phyloP scores from a whole-genome alignment of 2,888 invertebrate genomes.

The Drosophila imparisetae region DNA sequence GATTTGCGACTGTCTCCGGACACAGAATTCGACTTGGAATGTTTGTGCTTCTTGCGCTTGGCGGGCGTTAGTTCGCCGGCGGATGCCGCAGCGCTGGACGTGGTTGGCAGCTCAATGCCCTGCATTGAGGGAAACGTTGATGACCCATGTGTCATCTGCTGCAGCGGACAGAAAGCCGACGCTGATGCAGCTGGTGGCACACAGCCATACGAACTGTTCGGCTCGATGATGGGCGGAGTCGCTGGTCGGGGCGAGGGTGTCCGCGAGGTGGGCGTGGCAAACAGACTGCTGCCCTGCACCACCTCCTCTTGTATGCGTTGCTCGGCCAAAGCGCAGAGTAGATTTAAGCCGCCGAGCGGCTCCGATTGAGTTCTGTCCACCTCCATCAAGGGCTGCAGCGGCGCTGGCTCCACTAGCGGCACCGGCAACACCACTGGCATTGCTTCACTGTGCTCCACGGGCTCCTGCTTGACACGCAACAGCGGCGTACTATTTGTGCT shows the following conservation, averaged over 20 bases:
- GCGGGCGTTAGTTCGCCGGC: constrained; percentile 42
- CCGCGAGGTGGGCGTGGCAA: constrained; percentile 66
- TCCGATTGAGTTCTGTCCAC: constrained; percentile 59
- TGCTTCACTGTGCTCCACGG: constrained; percentile 66
- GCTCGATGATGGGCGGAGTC: constrained; percentile 17
- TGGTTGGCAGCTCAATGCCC: constrained; percentile 79
- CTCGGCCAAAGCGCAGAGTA: constrained; percentile 93
- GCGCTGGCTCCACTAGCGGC: constrained; percentile 19
- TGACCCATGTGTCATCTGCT: constrained; percentile 37
- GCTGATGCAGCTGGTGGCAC: not conserved
- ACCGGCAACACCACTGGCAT: constrained; percentile 13
- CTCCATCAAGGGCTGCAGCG: constrained; percentile 33
- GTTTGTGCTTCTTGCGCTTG: constrained; percentile 85
- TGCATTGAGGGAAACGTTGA: constrained; percentile 79
- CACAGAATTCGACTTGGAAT: constrained; percentile 82
- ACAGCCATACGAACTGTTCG: constrained; percentile 12
- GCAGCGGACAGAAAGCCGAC: constrained; percentile 36
- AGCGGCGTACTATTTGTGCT: constrained; percentile 90
- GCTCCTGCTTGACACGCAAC: constrained; percentile 83
- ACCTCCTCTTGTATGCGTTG: constrained; percentile 90
- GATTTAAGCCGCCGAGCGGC: constrained; percentile 88
- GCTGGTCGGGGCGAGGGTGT: constrained; percentile 55
- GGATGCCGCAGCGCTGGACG: constrained; percentile 41
- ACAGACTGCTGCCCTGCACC: constrained; percentile 72
- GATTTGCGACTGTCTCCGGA: constrained; percentile 70